Percentiles rank a stretch among this genome's conserved stretches.
Evolutionary conservation across 2,888 invertebrate species (phyloP).

Genomic region (Cantharis lateralis): DNA sequence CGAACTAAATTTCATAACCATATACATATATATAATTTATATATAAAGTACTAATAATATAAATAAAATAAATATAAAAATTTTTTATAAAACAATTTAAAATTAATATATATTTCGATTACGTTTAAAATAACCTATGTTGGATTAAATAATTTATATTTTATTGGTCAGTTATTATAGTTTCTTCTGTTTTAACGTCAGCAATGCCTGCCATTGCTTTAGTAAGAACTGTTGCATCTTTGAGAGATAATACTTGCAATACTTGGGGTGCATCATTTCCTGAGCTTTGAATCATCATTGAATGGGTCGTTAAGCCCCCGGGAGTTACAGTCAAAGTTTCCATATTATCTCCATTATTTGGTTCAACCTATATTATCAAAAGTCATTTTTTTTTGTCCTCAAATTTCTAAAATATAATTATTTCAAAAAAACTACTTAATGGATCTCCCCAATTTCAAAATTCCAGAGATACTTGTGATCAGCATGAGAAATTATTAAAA

Average conservation of each 20-base stretch:
- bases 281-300: slow-evolving; percentile 79
- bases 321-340: slow-evolving; percentile 76
- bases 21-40: not conserved
- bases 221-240: slow-evolving; percentile 80
- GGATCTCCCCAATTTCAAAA: not conserved
- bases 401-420: not conserved
- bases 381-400: slow-evolving; percentile 6
- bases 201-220: slow-evolving; percentile 77
- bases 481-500: not conserved
- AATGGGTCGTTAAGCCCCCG: slow-evolving; percentile 70
- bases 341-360: slow-evolving; percentile 70
- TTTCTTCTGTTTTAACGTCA: slow-evolving; percentile 75
- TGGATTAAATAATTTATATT: slow-evolving; percentile 4
- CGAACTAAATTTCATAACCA: not conserved
- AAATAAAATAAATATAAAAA: not conserved
- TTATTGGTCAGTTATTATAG: slow-evolving; percentile 59
- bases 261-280: slow-evolving; percentile 76
- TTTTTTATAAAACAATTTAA: not conserved
- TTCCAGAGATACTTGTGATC: not conserved
- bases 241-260: slow-evolving; percentile 82
- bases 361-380: slow-evolving; percentile 67
- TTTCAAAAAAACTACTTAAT: not conserved
- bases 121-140: not conserved
- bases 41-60: not conserved
- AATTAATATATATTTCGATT: not conserved